Evolutionary conservation across 2,888 invertebrate genomes (phyloP), one percentile per base, ranked within the genome.

Genomic region (Aleiodes alternator): DNA sequence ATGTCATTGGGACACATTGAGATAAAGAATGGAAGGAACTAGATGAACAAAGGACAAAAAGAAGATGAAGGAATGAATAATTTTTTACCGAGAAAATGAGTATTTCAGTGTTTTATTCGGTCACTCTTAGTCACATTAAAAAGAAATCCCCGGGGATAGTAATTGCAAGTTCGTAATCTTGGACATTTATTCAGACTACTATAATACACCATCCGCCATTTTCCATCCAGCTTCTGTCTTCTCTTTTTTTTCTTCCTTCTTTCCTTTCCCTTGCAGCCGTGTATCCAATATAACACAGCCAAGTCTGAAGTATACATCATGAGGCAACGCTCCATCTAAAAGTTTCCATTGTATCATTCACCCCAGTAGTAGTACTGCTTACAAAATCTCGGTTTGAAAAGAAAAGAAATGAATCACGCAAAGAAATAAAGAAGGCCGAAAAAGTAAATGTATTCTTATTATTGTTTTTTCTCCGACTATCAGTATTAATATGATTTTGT

Each of bases 121-220:
- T 72, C 12, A 11, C 61, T 16, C 16, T 51, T 16, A 70, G 57
- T 31, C 55, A 23, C 50, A 31, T 50, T 29, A 5, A 23, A 7
- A 34, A n/a, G 4, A 53, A 59, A 59, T 59, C 23, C 31, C 9
- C 59, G 31, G 59, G n/a, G 59, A 59, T 59, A 59, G 34, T 53
- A 69, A 69, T 69, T n/a, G 29, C 69, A 55, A n/a, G 34, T 55
- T 69, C 51, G 14, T n/a, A 48, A 66, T 16, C 29, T 61, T 31
- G 31, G 7, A 9, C 59, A 61, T 61, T 61, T 38, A 48, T 11
- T 9, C 14, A n/a, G n/a, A 50, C 29, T 4, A 53, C 29, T 69
- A 38, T 53, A 34, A 9, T 69, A 51, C 55, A 34, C 31, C 8
- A 55, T 34, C 9, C 43, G 43, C 43, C 43, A 43, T 43, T 43